Base-by-base conservation (phyloP, 2,797 vertebrate species). In the Morus bassanus region DNA sequence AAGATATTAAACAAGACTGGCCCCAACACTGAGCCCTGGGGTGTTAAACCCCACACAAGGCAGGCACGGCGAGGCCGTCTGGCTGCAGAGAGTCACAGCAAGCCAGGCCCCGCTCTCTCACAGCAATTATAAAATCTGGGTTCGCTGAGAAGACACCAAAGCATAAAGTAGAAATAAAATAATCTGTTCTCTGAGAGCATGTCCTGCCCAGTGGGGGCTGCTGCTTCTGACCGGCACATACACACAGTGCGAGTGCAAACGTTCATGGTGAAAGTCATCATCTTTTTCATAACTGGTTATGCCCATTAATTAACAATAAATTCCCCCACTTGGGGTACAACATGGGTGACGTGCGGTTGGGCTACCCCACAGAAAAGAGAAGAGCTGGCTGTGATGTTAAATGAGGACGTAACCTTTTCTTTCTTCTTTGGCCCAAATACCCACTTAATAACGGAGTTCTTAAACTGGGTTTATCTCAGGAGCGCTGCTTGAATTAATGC, bases 231-330 rank as follows among this genome's bases (percentile, higher is more conserved):
- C 7, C 2, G 2, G 65, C 46, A 4, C 0, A 1, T 8, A 23
- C 7, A 13, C 8, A 0, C 54, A 10, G 39, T 8, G 14, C 1
- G 5, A 79, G 22, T 0, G 0, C 56, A 31, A 11, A 39, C 7
- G 16, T 41, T 21, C 10, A 1, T 19, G 0, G 24, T 46, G 23
- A 9, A 64, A 48, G 13, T 6, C 6, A 4, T 50, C 0, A 7
- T 30, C 5, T 8, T 24, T 67, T 17, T 64, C n/a, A 14, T 43
- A 50, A 46, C 2, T n/a, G 9, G 8, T 56, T 82, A 13, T 0
- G 0, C 27, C 31, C 11, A 3, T 25, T 46, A 53, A 24, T 53
- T 51, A 5, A 54, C 3, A 22, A 37, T 48, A 31, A 57, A 0
- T 59, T 88, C 7, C 7, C 11, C 13, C 18, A 0, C 53, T 30